Base-by-base conservation (phyloP, 1,140 invertebrate genomes). In the Leptinotarsa lineolata region DNA sequence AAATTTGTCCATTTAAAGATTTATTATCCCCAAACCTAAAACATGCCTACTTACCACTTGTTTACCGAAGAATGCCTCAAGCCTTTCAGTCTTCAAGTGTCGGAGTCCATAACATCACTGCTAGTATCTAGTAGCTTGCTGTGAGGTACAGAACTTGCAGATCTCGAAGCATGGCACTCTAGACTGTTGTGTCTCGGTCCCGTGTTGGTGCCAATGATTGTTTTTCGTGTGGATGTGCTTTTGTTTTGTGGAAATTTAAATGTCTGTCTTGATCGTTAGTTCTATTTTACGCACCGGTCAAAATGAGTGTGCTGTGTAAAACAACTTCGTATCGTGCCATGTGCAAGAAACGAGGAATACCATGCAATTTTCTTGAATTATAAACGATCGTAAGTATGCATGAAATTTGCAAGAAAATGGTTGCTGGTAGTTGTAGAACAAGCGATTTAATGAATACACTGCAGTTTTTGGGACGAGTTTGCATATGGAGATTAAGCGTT, bases 21-120 rank as follows among this genome's bases (percentile, higher is more conserved):
- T 54, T 54, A 54, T 54, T 54, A 54, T 54, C 48, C 48, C 48
- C 48, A 54, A 54, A 54, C 48, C 48, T 54, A 54, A 54, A 54
- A 54, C 48, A 54, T 54, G 48, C 48, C 48, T 54, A 54, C 48
- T 54, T 54, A 54, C 48, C 48, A 54, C 48, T 65, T 65, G 63
- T 65, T 65, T 65, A 65, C 63, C 63, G 22, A 65, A 65, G 63
- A 65, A n/a, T n/a, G 39, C 63, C 63, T n/a, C 63, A 39, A 39
- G 63, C 63, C 39, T 16, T 39, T 65, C 22, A 39, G 39, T 65
- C 20, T 54, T 54, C 39, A 39, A 63, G 61, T 63, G 61, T 63
- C 61, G 61, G 61, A 65, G 63, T n/a, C 20, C 63, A 24, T 65
- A 54, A 65, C 63, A 39, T 24, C 20, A 16, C 22, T 65, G 63